A percentile compares a stretch with the other conserved stretches of the same genome.
These are phyloP conservation scores for Acrossocheilus fasciatus DNA, from an alignment of 2,797 vertebrate genomes.

Conservation along the genomic window DNA sequence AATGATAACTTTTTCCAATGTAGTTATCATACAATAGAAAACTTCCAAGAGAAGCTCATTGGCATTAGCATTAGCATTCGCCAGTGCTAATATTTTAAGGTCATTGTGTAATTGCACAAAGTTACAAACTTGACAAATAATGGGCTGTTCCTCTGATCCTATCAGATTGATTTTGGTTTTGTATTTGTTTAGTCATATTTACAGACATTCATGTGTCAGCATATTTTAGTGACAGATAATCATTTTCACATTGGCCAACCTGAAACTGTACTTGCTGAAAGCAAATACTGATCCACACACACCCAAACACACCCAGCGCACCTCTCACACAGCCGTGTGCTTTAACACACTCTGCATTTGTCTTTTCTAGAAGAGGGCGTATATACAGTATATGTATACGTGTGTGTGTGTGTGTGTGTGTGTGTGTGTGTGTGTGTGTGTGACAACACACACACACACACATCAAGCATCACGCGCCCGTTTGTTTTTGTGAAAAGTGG, in stretches of 20 bases:
- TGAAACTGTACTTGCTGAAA: constrained; percentile 41
- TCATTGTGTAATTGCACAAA: constrained; percentile 8
- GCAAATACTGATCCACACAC: constrained; percentile 50
- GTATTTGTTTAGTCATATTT: constrained; percentile 22
- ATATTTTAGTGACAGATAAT: constrained; percentile 44
- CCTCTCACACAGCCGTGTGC: constrained; percentile 17
- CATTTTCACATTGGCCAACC: constrained; percentile 40
- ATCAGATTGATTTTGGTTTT: constrained; percentile 22
- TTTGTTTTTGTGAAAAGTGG: no score
- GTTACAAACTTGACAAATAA: constrained; percentile 7
- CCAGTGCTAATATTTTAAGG: constrained; percentile 1
- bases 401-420: background rate
- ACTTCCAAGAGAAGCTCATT: background rate
- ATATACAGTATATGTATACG: background rate
- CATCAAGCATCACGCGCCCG: no score
- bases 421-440: no score
- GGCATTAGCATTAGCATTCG: background rate
- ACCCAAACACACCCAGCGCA: constrained; percentile 52
- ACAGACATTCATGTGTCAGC: constrained; percentile 29
- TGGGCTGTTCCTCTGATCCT: constrained; percentile 7
- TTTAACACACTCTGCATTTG: constrained; percentile 43
- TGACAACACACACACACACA: no score
- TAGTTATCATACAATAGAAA: background rate
- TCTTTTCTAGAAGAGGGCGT: constrained; percentile 34
- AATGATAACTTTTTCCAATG: background rate